Evolutionary conservation across 2,113 vertebrate species (phyloP).

Genomic region (Phaethon lepturus): DNA sequence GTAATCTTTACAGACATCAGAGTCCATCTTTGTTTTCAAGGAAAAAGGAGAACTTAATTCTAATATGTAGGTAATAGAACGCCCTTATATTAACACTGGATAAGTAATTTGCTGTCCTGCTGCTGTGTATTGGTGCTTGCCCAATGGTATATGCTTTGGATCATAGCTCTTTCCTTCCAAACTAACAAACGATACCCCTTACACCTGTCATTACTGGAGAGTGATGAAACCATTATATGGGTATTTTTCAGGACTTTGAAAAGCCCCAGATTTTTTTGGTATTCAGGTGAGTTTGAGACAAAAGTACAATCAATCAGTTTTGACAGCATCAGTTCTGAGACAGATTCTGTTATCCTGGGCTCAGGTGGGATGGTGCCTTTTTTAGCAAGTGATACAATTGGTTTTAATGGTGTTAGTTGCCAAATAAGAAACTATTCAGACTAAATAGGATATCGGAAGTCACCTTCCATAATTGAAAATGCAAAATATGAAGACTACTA

Average conservation of each 20-base stretch:
- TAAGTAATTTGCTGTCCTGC: neutral
- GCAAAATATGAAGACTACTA: neutral
- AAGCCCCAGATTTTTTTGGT: neutral
- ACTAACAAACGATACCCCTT: neutral
- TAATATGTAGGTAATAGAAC: neutral
- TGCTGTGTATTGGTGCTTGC: neutral
- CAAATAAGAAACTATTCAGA: slow-evolving; percentile 1
- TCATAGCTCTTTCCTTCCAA: neutral
- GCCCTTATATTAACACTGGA: neutral
- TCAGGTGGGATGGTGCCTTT: neutral
- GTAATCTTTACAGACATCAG: neutral
- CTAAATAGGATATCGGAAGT: neutral
- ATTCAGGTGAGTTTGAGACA: neutral
- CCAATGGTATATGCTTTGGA: neutral
- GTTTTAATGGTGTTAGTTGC: slow-evolving; percentile 1
- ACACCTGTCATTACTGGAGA: neutral
- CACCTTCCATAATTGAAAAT: neutral
- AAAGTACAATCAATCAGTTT: slow-evolving; percentile 13
- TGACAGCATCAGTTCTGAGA: slow-evolving; percentile 21
- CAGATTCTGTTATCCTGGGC: neutral
- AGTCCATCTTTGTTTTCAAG: neutral
- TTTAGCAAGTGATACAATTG: slow-evolving; percentile 6
- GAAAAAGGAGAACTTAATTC: neutral
- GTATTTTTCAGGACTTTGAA: neutral
- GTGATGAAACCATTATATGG: neutral